Evolutionary conservation across 2,113 vertebrate genomes (phyloP).

Genomic region (Gracilinanus agilis): DNA sequence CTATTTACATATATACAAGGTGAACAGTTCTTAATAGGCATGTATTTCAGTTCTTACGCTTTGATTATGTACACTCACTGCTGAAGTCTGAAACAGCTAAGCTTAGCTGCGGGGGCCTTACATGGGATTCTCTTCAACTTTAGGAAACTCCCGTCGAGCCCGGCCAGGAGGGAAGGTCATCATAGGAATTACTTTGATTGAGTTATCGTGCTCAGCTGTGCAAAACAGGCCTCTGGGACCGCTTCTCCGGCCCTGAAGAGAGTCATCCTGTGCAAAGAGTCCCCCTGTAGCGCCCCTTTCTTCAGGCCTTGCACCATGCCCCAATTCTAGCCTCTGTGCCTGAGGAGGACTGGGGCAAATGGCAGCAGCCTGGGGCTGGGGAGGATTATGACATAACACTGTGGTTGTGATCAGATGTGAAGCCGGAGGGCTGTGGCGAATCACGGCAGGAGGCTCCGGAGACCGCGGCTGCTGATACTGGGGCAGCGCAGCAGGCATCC

Average conservation of each 20-base stretch:
- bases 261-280: constrained; percentile 91
- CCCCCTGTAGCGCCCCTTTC: constrained; percentile 80
- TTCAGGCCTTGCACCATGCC: constrained; percentile 23
- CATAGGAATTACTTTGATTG: constrained; percentile 94
- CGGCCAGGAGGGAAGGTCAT: constrained; percentile 90
- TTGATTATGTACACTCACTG: constrained; percentile 70
- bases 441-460: constrained; percentile 48
- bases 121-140: constrained; percentile 94
- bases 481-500: constrained; percentile 95
- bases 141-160: constrained; percentile 80
- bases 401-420: constrained; percentile 29
- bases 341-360: constrained; percentile 48
- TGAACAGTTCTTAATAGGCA: constrained; percentile 45
- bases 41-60: constrained; percentile 62
- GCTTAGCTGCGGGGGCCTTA: constrained; percentile 75
- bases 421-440: constrained; percentile 53
- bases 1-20: constrained; percentile 85
- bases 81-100: constrained; percentile 69
- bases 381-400: constrained; percentile 47
- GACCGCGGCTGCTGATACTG: constrained; percentile 87
- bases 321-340: constrained; percentile 20
- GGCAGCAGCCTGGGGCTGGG: not conserved
- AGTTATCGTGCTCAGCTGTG: constrained; percentile 89
- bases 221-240: constrained; percentile 91
- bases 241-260: constrained; percentile 89